Base-by-base conservation (phyloP, 2,888 invertebrate species). In the Rhabditoides inermis region DNA sequence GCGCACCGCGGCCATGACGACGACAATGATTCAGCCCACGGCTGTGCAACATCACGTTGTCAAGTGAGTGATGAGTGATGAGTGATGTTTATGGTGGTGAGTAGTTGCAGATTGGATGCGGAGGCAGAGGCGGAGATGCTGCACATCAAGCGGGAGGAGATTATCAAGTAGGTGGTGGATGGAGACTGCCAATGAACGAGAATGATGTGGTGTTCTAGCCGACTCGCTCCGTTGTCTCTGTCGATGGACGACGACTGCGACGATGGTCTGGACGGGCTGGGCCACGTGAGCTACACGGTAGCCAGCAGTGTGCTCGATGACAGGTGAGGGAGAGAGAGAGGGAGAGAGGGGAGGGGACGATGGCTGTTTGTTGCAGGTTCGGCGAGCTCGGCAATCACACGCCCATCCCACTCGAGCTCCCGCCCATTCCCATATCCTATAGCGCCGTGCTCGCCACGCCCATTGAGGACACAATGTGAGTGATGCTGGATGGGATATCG, bases 221-320 rank as follows among this genome's bases (percentile, higher is more conserved):
- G 58, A 6, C 51, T 58, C 23, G 54, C 50, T 2, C 57, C 57
- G 7, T 58, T 58, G 6, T 46, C 53, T 2, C 45, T 60, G 10
- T 48, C 51, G 20, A 23, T 30, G 53, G 53, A 49, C 22, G 64
- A 64, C 36, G 64, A 61, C 15, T 60, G 61, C 23, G 62, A 61
- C 20, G 55, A 51, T 10, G 58, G 60, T 44, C 59, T 65, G 23
- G 53, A 59, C n/a, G 61, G 59, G 10, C 53, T 64, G 44, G 70
- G 70, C 6, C 73, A 73, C 48, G 72, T 73, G 23, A 66, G 68
- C n/a, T 73, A 68, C 46, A 72, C 71, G 5, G 72, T 72, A 1
- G 71, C 71, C 2, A 68, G 58, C 26, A 65, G 65, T 15, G 69
- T 72, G n/a, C 52, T 71, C 7, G 60, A 55, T 49, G n/a, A n/a